Percentiles rank a stretch among this genome's conserved stretches.
Evolutionary conservation across 2,888 invertebrate genomes (phyloP).

Genomic region (Parnassius apollo): DNA sequence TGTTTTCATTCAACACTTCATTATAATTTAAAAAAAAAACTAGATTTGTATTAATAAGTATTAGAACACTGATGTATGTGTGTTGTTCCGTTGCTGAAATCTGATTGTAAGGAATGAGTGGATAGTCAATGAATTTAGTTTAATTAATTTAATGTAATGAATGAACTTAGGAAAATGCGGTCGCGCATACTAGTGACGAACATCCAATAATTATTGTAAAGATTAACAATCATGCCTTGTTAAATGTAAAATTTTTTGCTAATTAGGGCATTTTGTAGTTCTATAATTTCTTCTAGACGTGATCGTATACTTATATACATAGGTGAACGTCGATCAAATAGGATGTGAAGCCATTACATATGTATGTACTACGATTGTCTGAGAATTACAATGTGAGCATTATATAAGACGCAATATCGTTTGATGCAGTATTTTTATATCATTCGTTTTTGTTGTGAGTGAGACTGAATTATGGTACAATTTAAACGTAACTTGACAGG

Average conservation of each 20-base stretch:
- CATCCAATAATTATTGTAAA: slow-evolving; percentile 74
- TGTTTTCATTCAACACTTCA: slow-evolving; percentile 69
- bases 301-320: slow-evolving; percentile 53
- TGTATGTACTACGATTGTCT: slow-evolving; percentile 43
- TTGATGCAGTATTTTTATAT: slow-evolving; percentile 76
- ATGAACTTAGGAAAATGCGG: slow-evolving; percentile 78
- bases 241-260: slow-evolving; percentile 70
- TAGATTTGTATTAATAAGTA: slow-evolving; percentile 80
- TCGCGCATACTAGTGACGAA: slow-evolving; percentile 81
- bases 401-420: slow-evolving; percentile 55
- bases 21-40: slow-evolving; percentile 67
- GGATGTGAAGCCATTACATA: slow-evolving; percentile 51
- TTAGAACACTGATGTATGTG: slow-evolving; percentile 75
- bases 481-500: slow-evolving; percentile 61
- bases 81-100: slow-evolving; percentile 60
- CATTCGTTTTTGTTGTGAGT: slow-evolving; percentile 73
- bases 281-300: slow-evolving; percentile 76
- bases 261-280: slow-evolving; percentile 78
- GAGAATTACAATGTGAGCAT: slow-evolving; percentile 29
- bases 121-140: slow-evolving; percentile 79
- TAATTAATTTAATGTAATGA: slow-evolving; percentile 77
- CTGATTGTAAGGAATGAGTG: slow-evolving; percentile 69
- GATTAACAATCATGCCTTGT: slow-evolving; percentile 74
- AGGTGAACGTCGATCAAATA: slow-evolving; percentile 72
- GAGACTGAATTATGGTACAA: slow-evolving; percentile 79